Base-by-base conservation (phyloP, 2,888 invertebrate genomes). In the Ophion slaviceki region DNA sequence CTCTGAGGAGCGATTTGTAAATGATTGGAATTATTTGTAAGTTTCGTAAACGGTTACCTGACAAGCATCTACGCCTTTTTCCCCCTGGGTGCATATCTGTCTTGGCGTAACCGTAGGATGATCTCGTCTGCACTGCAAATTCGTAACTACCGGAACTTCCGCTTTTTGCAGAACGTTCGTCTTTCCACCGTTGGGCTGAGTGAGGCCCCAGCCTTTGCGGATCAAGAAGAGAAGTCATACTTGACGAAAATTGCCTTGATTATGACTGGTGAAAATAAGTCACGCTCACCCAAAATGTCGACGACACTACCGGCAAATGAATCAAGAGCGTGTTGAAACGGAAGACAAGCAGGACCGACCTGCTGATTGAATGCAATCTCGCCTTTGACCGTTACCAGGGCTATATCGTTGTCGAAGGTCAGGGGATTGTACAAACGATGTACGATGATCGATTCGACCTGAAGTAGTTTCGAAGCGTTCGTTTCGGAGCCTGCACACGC, bases 291-390 rank as follows among this genome's bases (percentile, higher is more conserved):
- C 66, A 93, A 86, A 7, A 92, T 88, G 2, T 88, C 88, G 10
- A 94, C 92, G 2, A 17, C 64, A 3, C 87, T 78, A 2, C 92
- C 92, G 2, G 81, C 90, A 59, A 94, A 93, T 3, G 90, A 89
- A 17, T 92, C 90, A 0, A 17, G 70, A 3, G 86, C 45, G 76
- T 91, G 91, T 77, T 89, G 88, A 92, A 96, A 96, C 0, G 97
- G 97, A 66, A 97, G 90, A 89, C 97, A 97, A 32, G 93, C 95
- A 0, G 96, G 96, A 0, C 95, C 95, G 2, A 97, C 96, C 64
- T 92, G 91, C 0, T 94, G 91, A 77, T 92, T 95, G 89, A 95
- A 96, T 11, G 10, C 14, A 0, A 96, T 96, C 0, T 47, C 7
- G 0, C 79, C 83, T 0, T 32, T 36, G 0, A 95, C 91, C 62